These are phyloP conservation scores for Xanthorhoe spadicearia DNA, from an alignment of 2,888 invertebrate genomes.

Conservation along the genomic window DNA sequence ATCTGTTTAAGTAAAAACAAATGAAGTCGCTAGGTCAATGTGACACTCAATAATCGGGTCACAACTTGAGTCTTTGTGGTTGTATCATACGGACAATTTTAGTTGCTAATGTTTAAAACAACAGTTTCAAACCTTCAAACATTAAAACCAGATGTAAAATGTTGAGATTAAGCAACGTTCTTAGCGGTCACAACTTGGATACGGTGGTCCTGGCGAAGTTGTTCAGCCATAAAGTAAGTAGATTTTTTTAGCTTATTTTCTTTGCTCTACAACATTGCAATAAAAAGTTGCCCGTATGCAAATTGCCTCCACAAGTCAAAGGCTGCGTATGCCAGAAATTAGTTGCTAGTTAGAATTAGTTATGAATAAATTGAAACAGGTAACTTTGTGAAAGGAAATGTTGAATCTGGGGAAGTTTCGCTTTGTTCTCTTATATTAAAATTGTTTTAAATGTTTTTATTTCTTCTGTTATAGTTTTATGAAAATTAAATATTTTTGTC, in stretches of 20 bases:
- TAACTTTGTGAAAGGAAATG: conserved; percentile 19
- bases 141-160: no score
- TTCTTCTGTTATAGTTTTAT: conserved; percentile 8
- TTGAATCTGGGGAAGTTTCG: conserved; percentile 16
- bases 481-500: neutral
- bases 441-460: conserved; percentile 11
- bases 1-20: no score
- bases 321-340: neutral
- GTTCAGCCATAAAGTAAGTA: no score
- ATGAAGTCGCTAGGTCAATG: neutral
- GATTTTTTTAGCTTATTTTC: no score
- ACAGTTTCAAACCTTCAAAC: neutral
- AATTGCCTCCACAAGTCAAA: neutral
- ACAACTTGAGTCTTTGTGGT: neutral
- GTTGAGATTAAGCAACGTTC: no score
- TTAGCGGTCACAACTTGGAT: no score
- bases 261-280: neutral
- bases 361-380: conserved; percentile 20
- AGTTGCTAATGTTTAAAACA: neutral
- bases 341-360: conserved; percentile 22
- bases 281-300: neutral
- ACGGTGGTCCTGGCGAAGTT: no score
- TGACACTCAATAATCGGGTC: neutral
- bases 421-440: conserved; percentile 22
- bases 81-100: neutral